phyloP scores from a whole-genome alignment of 2,113 vertebrate species.

The Felis catus region F.catus_Fca126_mat1.0 CM031417.1:86592501-86593000 shows the following conservation, averaged over 20 bases:
- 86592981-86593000: not conserved
- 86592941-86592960: not conserved
- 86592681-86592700: not conserved
- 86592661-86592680: not conserved
- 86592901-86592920: not conserved
- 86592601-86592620: not conserved
- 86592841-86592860: constrained; percentile 36
- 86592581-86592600: not conserved
- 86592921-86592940: not conserved
- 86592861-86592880: constrained; percentile 40
- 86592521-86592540: constrained; percentile 23
- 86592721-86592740: not conserved
- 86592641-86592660: not conserved
- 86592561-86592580: constrained; percentile 12
- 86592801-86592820: constrained; percentile 13
- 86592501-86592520: constrained; percentile 15
- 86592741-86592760: not conserved
- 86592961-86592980: not conserved
- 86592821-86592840: constrained; percentile 12
- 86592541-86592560: constrained; percentile 1
- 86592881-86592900: constrained; percentile 14
- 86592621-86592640: not conserved
- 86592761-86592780: not conserved
- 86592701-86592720: constrained; percentile 21
- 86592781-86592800: constrained; percentile 7